These are phyloP conservation scores for Aplodontia rufa DNA, from an alignment of 2,113 vertebrate genomes.

Conservation along the genomic window DNA sequence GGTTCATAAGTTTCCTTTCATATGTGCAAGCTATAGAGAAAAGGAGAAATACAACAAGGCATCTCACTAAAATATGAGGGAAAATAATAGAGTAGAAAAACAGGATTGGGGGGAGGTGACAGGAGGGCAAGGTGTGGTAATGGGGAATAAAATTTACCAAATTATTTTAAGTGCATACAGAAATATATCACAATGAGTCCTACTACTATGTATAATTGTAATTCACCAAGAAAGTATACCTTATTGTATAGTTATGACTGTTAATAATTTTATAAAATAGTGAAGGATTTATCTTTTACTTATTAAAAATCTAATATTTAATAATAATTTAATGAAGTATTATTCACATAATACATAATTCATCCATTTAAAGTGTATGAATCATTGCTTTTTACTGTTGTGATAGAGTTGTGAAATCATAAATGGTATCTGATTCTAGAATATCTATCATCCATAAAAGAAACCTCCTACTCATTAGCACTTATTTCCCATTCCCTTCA, in stretches of 20 bases:
- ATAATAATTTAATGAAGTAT: not conserved
- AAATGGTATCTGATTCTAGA: not conserved
- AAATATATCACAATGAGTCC: too few species aligned
- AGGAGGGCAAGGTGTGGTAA: too few species aligned
- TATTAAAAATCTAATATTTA: not conserved
- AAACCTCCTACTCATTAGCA: not conserved
- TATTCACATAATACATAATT: not conserved
- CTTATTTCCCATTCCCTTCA: not conserved
- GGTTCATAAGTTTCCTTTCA: too few species aligned
- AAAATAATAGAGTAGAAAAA: too few species aligned
- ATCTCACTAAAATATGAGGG: too few species aligned
- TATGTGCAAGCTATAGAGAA: too few species aligned
- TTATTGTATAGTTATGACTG: not conserved
- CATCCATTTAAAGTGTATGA: not conserved
- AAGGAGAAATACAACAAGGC: too few species aligned
- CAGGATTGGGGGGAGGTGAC: too few species aligned
- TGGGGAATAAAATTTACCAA: too few species aligned
- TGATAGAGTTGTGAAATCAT: not conserved
- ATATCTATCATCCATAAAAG: not conserved
- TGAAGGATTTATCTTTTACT: not conserved
- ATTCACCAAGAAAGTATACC: too few species aligned
- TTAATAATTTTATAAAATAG: not conserved
- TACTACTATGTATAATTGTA: too few species aligned
- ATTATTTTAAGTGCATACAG: too few species aligned
- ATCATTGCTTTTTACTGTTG: not conserved